A percentile compares a stretch with the other conserved stretches of the same genome.
Conservation (phyloP, 2,888 invertebrate species). For the Dasypogon diadema region DNA sequence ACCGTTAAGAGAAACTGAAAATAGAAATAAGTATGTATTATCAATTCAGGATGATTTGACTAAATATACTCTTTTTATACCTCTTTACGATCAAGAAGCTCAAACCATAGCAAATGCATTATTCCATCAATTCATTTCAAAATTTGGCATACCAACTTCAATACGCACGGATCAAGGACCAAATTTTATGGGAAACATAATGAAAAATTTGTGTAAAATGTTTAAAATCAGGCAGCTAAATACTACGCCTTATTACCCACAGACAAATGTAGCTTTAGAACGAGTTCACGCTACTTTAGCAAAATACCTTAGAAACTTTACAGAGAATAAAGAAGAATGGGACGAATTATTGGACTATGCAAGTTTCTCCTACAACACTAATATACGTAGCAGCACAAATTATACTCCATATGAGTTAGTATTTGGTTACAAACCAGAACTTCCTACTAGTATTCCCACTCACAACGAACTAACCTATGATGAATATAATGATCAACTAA, state of each 20-base stretch:
- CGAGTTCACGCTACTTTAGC: too few species aligned
- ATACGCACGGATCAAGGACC: not conserved
- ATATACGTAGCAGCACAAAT: not conserved
- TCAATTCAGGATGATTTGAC: constrained; percentile 59
- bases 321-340: not conserved
- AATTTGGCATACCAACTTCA: not conserved
- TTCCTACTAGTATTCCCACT: not conserved
- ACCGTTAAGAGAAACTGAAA: constrained; percentile 57
- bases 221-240: too few species aligned
- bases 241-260: too few species aligned
- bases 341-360: not conserved
- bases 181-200: too few species aligned
- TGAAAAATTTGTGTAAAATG: too few species aligned
- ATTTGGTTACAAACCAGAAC: constrained; percentile 4
- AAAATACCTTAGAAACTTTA: not conserved
- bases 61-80: constrained; percentile 59
- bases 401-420: constrained; percentile 14
- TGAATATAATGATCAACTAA: constrained; percentile 9
- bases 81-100: constrained; percentile 60
- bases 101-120: constrained; percentile 60
- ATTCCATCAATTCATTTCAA: not conserved
- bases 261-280: too few species aligned
- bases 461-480: not conserved
- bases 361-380: constrained; percentile 2
- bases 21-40: constrained; percentile 59